Conservation (phyloP, 2,797 vertebrate genomes). For the Crocidura indochinensis region DNA sequence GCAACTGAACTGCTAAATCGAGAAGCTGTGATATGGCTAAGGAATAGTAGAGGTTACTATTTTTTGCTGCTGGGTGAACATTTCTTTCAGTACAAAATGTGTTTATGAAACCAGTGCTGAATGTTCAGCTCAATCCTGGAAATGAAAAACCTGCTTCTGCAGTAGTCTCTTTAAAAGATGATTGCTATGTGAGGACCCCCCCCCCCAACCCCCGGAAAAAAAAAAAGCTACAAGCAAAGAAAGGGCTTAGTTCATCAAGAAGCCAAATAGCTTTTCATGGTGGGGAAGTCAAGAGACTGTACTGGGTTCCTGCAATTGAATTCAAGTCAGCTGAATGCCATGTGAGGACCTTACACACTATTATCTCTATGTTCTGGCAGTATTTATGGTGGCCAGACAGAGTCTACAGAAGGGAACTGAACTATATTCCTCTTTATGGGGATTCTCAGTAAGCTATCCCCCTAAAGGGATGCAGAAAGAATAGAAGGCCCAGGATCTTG, state of each 20-base stretch:
- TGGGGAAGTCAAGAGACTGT: no score
- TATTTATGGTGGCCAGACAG: background rate
- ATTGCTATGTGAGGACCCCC: background rate
- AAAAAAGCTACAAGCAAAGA: slow-evolving; percentile 12
- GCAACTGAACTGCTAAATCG: slow-evolving; percentile 19
- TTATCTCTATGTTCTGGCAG: background rate
- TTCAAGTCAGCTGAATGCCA: no score
- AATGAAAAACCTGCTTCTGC: slow-evolving; percentile 71
- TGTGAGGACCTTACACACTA: background rate
- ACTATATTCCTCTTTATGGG: background rate
- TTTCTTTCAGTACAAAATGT: slow-evolving; percentile 34
- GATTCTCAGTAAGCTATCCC: background rate
- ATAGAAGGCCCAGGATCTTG: background rate
- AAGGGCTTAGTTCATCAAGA: background rate
- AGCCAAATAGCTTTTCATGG: background rate
- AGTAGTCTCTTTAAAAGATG: background rate
- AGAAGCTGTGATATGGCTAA: background rate
- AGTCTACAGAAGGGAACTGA: background rate
- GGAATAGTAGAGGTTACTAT: slow-evolving; percentile 33
- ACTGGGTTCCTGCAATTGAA: no score
- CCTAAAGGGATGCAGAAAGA: background rate
- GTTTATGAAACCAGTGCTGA: slow-evolving; percentile 64
- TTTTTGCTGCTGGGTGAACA: slow-evolving; percentile 53
- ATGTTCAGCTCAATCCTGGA: slow-evolving; percentile 26
- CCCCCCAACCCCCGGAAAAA: background rate